Base-by-base conservation (phyloP, 2,113 vertebrate species). In the Phyllostomus hastatus region DNA sequence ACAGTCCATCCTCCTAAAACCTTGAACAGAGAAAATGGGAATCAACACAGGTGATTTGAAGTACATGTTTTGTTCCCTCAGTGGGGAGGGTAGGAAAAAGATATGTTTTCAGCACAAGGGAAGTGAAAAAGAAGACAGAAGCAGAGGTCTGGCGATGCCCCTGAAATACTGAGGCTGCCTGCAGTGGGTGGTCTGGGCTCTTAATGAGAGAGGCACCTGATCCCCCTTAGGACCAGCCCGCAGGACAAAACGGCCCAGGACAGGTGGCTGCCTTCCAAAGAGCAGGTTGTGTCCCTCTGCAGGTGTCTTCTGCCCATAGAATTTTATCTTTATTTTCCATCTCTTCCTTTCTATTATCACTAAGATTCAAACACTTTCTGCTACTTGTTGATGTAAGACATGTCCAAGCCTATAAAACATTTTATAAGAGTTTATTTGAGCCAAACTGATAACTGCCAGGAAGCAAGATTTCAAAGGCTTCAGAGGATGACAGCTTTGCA, bases 131-230 rank as follows among this genome's bases (percentile, higher is more conserved):
- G 22, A 24, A 22, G 69, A 35, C 8, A 33, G 33, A 33, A 10
- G 10, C 48, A 43, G 48, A 59, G 50, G 6, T 26, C 10, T 57
- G 4, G 0, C 46, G 16, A 54, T 8, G 41, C 11, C n/a, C 75
- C 28, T 5, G 4, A 16, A 20, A 20, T 5, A 17, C 10, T 35
- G 7, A 22, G 16, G n/a, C 24, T 31, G 38, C 17, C 11, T 19
- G 26, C 22, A 0, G 9, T 6, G 7, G 38, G 28, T 10, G 7
- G 19, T 28, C 11, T 95, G 4, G 0, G 64, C 7, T 3, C 16
- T 48, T 20, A 61, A 16, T 19, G 14, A 72, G 20, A 8, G 7
- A 31, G 5, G 2, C 22, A 22, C 10, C 31, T 16, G 64, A 4
- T 2, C 7, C 28, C 38, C 16, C 4, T 4, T 35, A 33, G 35